Conservation (phyloP, 2,888 invertebrate genomes). For the Buathra laborator region DNA sequence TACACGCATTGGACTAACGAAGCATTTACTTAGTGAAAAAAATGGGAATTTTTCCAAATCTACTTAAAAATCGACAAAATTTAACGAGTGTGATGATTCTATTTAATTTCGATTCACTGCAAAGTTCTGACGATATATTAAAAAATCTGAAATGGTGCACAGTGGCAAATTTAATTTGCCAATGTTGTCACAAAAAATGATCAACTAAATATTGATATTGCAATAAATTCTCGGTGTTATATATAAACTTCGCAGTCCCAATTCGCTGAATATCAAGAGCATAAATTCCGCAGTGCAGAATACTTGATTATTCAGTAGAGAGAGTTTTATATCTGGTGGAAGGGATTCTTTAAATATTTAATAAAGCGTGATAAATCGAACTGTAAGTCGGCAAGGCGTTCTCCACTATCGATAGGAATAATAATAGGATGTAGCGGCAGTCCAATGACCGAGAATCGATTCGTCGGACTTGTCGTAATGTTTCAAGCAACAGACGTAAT, state of each 20-base stretch:
- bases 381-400: slow-evolving; percentile 23
- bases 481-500: slow-evolving; percentile 31
- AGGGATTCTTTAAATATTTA: slow-evolving; percentile 38
- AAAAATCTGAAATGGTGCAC: too few species aligned
- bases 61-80: background rate
- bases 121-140: too few species aligned
- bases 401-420: slow-evolving; percentile 26
- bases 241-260: too few species aligned
- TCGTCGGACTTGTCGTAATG: slow-evolving; percentile 10
- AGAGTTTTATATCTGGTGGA: background rate
- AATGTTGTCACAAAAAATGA: background rate
- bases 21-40: background rate
- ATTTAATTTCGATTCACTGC: too few species aligned
- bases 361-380: slow-evolving; percentile 39
- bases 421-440: slow-evolving; percentile 26
- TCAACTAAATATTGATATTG: background rate
- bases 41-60: background rate
- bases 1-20: slow-evolving; percentile 27
- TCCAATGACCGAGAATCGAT: slow-evolving; percentile 43
- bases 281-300: background rate
- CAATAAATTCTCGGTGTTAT: background rate
- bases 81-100: too few species aligned
- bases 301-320: slow-evolving; percentile 14
- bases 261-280: background rate
- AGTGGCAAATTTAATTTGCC: too few species aligned